Evolutionary conservation across 2,888 invertebrate species (phyloP), one percentile per base, ranked within the genome.

Genomic region (Xanthorhoe spadicearia): DNA sequence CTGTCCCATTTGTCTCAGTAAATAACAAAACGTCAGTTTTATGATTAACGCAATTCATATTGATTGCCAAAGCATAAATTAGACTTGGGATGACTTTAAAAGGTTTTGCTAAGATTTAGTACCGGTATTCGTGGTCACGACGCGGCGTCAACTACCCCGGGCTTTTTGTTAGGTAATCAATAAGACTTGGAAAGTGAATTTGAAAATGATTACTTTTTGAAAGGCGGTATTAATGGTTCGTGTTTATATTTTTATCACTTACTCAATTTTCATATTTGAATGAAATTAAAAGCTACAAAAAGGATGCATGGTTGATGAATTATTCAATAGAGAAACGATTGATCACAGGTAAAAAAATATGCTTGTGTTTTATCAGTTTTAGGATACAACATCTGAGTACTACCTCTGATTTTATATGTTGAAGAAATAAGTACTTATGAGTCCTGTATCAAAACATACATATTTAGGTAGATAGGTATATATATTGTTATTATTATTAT

Each of bases 1-100:
- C 73, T 83, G 76, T 84, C 62, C 82, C 81, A 86, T 83, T 83
- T 83, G 84, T 85, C 81, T 76, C 74, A 72, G 75, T 80, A 82
- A 82, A 85, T 83, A 81, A 81, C 80, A 74, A 75, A 74, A 77
- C 79, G 81, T 81, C 84, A 82, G 78, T 74, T 72, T 82, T 87
- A 84, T 86, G 84, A 88, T 86, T 85, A 84, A 87, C 84, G 75
- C 68, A 74, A 79, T 80, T 77, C 77, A 80, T 80, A 80, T 71
- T 63, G 72, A 75, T 77, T 84, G 88, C 86, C 87, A 87, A 83
- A 79, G 71, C 78, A 77, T 78, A 77, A 77, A 76, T 72, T 74
- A 73, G 75, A 74, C 75, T 75, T 81, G 74, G 73, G 70, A 63
- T 82, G 80, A 81, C 79, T 80, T 81, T 76, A 81, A 79, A 70